Evolutionary conservation across 2,113 vertebrate genomes (phyloP).

Genomic region (Typhlomys cinereus): DNA sequence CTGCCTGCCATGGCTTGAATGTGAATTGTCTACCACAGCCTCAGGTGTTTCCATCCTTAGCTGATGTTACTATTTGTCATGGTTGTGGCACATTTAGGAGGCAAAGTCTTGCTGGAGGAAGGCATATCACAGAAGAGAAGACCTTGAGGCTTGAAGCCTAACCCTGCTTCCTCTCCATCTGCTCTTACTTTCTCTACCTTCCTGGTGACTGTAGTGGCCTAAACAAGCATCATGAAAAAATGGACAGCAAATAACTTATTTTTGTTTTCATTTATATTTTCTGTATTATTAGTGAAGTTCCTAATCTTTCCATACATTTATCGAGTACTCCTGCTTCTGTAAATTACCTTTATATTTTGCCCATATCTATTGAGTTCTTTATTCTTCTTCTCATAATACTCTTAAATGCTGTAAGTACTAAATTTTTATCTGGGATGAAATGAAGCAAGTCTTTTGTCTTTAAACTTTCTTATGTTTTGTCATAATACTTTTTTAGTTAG

Average conservation of each 20-base stretch:
- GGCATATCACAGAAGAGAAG: too few species aligned
- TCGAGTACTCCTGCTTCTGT: neutral
- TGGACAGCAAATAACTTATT: neutral
- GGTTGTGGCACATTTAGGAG: too few species aligned
- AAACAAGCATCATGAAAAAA: slow-evolving; percentile 29
- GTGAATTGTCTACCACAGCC: too few species aligned
- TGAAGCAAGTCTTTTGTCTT: slow-evolving; percentile 32
- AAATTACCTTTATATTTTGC: neutral
- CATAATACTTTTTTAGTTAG: slow-evolving; percentile 28
- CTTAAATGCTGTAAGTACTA: slow-evolving; percentile 40
- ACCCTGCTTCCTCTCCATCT: too few species aligned
- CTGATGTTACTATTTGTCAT: too few species aligned
- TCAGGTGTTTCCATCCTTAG: too few species aligned
- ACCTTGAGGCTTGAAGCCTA: too few species aligned
- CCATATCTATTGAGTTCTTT: neutral
- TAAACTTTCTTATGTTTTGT: neutral
- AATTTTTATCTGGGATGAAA: slow-evolving; percentile 2
- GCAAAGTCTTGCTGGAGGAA: too few species aligned
- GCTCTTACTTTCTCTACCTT: too few species aligned
- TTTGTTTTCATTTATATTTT: slow-evolving; percentile 41
- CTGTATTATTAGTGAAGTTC: slow-evolving; percentile 16
- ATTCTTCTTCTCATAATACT: neutral
- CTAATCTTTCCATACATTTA: slow-evolving; percentile 7
- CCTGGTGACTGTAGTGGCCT: too few species aligned
- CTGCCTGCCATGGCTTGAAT: too few species aligned